Evolutionary conservation across 2,113 vertebrate species (phyloP), one percentile per base, ranked within the genome.

Genomic region (Ammodytes dubius): DNA sequence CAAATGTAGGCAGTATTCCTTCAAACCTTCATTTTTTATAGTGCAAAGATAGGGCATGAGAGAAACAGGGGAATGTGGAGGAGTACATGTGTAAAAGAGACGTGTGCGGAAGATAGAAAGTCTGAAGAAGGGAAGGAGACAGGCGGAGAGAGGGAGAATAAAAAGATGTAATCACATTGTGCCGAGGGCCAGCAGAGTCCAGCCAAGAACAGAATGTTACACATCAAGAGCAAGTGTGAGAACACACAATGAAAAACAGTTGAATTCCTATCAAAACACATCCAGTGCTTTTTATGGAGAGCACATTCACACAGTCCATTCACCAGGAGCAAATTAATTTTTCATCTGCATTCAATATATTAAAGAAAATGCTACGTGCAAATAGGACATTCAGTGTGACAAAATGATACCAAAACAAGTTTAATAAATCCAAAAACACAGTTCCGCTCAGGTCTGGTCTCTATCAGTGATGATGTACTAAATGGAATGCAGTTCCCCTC

Each of bases 251-350:
- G 17, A 85, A 53, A 71, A 90, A 81, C 73, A 66, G 71, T 10
- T 68, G 74, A 74, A 81, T 79, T 45, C 66, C 85, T 83, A 85
- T 85, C 73, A 78, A 77, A 89, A 85, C 75, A 80, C 73, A 79
- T 70, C 68, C 65, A 79, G 56, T 53, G 75, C 69, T 72, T 69
- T 72, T 69, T 73, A 64, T 60, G 60, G 13, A 43, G 61, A 73
- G 65, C 71, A 75, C 46, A 53, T 46, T 42, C 14, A 49, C 5
- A 12, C 39, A 40, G 64, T 6, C 66, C 14, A 5, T 64, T 17
- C 56, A 8, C 5, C 6, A 54, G 63, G 39, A 72, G 56, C n/a
- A 58, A 40, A 0, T 8, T 7, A 14, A 58, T 45, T 66, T 70
- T 27, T 40, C 45, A 67, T 40, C 5, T 71, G 56, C 9, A 65